Base-by-base conservation (phyloP, 2,113 vertebrate species). In the Melanerpes aurifrons region DNA sequence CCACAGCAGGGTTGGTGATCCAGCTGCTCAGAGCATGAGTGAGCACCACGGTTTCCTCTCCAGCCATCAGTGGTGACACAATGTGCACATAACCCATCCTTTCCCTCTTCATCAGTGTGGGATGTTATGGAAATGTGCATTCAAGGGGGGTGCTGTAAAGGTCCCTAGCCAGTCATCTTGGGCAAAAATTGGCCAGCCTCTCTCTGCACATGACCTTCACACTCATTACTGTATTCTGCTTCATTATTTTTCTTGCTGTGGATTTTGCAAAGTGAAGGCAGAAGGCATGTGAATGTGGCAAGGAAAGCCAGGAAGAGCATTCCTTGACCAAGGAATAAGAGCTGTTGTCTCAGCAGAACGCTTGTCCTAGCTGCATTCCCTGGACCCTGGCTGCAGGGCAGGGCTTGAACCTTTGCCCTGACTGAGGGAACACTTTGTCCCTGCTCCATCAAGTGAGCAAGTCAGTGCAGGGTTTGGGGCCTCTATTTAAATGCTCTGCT, bases 121-220 rank as follows among this genome's bases (percentile, higher is more conserved):
- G 32, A 29, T 53, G 18, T 37, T 31, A 31, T 21, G 17, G 54
- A 64, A 26, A 68, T 10, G 10, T 69, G 11, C 13, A 15, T 63
- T 69, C 45, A 61, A 0, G 0, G 48, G 50, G 1, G 1, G n/a
- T 61, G 56, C 58, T 70, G 21, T 61, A 50, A 67, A 50, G 24
- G n/a, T 71, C 22, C 58, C 75, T n/a, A 66, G 35, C 35, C 13
- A 61, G n/a, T 56, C 40, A 56, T 54, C 15, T 57, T 50, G 54
- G 59, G 29, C 32, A 45, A 84, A 83, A 75, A 48, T 10, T 26
- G 7, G 8, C 35, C 0, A 0, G 15, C 45, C 64, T 63, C 35
- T 37, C 16, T 31, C 24, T 84, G 17, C 26, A 53, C 2, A 1
- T 13, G 17, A 71, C 21, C 18, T 80, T 80, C 17, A 32, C 21